phyloP scores from a whole-genome alignment of 2,113 vertebrate genomes.

The Brachirus orientalis region DNA sequence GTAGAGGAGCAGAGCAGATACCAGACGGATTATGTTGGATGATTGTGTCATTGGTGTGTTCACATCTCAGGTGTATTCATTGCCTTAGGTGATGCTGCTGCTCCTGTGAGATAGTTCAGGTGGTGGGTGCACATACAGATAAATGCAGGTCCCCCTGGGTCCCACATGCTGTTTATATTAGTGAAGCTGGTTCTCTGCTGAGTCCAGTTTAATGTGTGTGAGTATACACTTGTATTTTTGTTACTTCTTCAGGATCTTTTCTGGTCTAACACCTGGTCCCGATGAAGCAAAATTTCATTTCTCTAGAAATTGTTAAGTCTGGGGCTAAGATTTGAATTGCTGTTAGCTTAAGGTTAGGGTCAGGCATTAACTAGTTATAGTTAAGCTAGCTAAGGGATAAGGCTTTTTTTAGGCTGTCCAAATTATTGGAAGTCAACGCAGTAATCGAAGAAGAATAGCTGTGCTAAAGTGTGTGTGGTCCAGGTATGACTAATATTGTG shows the following conservation, averaged over 20 bases:
- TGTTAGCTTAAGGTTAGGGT: too few species aligned
- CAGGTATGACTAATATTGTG: too few species aligned
- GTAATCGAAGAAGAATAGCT: too few species aligned
- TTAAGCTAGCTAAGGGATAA: too few species aligned
- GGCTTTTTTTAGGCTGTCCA: too few species aligned
- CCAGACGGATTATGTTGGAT: conserved; percentile 35
- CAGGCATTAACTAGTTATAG: too few species aligned
- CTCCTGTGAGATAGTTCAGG: conserved; percentile 42
- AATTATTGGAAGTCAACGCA: too few species aligned
- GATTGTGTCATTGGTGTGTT: conserved; percentile 24
- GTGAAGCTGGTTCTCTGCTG: conserved; percentile 40
- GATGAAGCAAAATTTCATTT: too few species aligned
- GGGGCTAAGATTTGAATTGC: too few species aligned
- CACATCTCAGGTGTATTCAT: conserved; percentile 33
- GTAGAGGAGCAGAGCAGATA: conserved; percentile 42
- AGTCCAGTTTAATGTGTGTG: conserved; percentile 29
- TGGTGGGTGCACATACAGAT: conserved; percentile 42
- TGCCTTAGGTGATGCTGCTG: conserved; percentile 54
- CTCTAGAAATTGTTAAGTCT: too few species aligned
- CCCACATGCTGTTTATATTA: conserved; percentile 42
- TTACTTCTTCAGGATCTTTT: not conserved
- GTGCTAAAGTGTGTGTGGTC: too few species aligned
- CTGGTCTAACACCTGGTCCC: too few species aligned
- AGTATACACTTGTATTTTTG: conserved; percentile 2
- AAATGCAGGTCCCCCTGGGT: conserved; percentile 30